Evolutionary conservation across 1,140 invertebrate genomes (phyloP), one percentile per base, ranked within the genome.

Genomic region (Berghia stephanieae): DNA sequence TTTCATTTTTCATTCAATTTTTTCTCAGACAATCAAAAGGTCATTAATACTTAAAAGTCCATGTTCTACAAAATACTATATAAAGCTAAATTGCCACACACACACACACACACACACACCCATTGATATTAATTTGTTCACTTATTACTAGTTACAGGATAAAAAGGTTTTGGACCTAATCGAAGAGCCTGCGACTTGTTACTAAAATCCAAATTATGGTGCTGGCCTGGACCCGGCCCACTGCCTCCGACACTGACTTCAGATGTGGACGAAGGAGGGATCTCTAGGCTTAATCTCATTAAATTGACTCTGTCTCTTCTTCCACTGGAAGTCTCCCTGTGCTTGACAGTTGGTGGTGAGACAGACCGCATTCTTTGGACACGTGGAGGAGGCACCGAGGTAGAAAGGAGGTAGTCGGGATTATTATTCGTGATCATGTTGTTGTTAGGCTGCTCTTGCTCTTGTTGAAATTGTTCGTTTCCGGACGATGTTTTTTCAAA

Each of bases 101-200:
- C n/a, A 60, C n/a, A 60, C 8, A n/a, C 8, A 8, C 57, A 8
- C 57, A 13, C 57, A 8, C 57, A 13, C n/a, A 60, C 57, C 24
- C 8, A 2, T 0, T 6, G 16, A 36, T 38, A 66, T 66, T 16
- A 36, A 13, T 21, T 21, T 60, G 0, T 38, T 66, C n/a, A 18
- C 60, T 66, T 38, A 36, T 4, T 66, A 31, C 60, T 81, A 67
- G 83, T 84, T 69, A 82, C 81, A 78, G 83, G 82, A 78, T 87
- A 87, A 57, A 87, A 87, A 73, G 86, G 86, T 81, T 86, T 87
- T 43, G 86, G 86, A 21, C 86, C 86, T 16, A 87, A 79, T 69
- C 86, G 70, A 1, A 87, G 73, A 4, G 83, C 80, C 70, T 84
- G 80, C 13, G 69, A 55, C 67, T 80, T 82, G 42, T 81, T 36